Evolutionary conservation across 2,797 vertebrate genomes (phyloP).

Genomic region (Paramormyrops hopkinsi): DNA sequence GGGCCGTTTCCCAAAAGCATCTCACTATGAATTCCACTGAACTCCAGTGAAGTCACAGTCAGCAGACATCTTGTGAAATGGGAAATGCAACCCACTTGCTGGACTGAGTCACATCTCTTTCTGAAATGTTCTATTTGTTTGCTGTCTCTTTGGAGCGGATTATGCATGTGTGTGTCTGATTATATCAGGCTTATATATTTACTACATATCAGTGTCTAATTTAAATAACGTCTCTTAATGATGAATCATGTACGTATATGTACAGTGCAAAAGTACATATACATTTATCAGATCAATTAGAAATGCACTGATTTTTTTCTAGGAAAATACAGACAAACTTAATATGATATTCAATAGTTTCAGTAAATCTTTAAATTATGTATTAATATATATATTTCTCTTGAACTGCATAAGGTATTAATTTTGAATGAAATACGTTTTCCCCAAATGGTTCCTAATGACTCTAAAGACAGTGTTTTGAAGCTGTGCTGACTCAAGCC

Average conservation of each 20-base stretch:
- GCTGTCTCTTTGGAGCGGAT: conserved; percentile 36
- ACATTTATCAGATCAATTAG: background rate
- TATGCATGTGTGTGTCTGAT: conserved; percentile 34
- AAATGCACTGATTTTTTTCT: background rate
- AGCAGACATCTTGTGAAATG: conserved; percentile 27
- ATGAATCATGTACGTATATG: background rate
- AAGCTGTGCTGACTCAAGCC: background rate
- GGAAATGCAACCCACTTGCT: conserved; percentile 25
- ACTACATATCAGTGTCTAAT: conserved; percentile 31
- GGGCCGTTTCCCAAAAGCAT: background rate
- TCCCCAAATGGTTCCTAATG: background rate
- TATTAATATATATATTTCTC: background rate
- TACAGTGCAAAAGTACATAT: background rate
- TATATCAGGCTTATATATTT: conserved; percentile 28
- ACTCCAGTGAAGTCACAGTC: background rate
- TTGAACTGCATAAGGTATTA: background rate
- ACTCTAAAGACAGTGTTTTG: background rate
- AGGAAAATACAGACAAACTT: background rate
- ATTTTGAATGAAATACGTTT: background rate
- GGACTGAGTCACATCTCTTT: conserved; percentile 26
- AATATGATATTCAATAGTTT: background rate
- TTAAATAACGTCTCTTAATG: conserved; percentile 12
- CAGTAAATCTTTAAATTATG: background rate
- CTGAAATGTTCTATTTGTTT: conserved; percentile 33
- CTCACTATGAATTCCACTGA: background rate